phyloP scores from a whole-genome alignment of 2,888 invertebrate species.

The Cheilosia urbana region DNA sequence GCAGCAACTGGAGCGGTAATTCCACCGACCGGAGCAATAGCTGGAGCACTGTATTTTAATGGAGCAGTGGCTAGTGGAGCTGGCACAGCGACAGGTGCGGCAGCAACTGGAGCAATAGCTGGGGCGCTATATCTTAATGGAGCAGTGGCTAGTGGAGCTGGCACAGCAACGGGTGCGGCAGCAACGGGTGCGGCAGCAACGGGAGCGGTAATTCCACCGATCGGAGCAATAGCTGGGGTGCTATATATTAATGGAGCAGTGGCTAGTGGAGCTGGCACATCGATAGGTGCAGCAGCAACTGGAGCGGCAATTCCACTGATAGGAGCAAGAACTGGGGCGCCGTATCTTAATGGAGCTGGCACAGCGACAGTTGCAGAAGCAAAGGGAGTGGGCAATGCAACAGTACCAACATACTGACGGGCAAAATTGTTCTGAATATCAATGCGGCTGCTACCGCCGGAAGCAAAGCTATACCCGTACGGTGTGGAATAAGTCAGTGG shows the following conservation, averaged over 20 bases:
- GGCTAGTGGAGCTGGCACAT: conserved; percentile 69
- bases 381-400: conserved; percentile 1
- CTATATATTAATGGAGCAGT: conserved; percentile 12
- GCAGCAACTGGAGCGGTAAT: conserved; percentile 71
- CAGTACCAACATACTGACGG: conserved; percentile 82
- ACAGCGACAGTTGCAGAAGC: conserved; percentile 75
- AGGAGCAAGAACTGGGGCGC: conserved; percentile 79
- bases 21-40: conserved; percentile 42
- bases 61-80: conserved; percentile 25
- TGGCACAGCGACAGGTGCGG: conserved; percentile 71
- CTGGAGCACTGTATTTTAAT: conserved; percentile 36
- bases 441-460: conserved; percentile 62
- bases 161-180: conserved; percentile 77
- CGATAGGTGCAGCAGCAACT: conserved; percentile 26
- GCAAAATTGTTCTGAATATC: conserved; percentile 70
- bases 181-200: conserved; percentile 74
- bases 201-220: conserved; percentile 68
- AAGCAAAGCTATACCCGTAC: conserved; percentile 32
- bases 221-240: conserved; percentile 60
- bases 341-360: conserved; percentile 36
- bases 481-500: conserved; percentile 39
- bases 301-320: conserved; percentile 58
- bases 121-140: background rate
- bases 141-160: too few species aligned
- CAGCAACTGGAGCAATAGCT: conserved; percentile 79